A percentile compares a stretch with the other conserved stretches of the same genome.
Conservation (phyloP, 2,888 invertebrate genomes). For the Oscheius myriophilus region DNA sequence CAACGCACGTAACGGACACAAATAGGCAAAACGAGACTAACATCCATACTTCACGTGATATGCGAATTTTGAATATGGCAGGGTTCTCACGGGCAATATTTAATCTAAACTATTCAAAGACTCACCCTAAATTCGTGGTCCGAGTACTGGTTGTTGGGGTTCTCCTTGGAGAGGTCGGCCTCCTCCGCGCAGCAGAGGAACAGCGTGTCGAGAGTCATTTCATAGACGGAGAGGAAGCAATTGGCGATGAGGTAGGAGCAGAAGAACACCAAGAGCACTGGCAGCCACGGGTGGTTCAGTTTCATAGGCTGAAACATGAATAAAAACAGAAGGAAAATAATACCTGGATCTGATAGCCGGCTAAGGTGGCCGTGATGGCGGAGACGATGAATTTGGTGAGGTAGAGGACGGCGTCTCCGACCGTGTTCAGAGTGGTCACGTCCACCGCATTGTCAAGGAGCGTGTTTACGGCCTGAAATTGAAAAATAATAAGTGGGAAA, state of each 20-base stretch:
- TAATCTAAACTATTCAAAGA: too few relatives aligned
- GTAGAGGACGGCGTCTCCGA: slow-evolving; percentile 91
- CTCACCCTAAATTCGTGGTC: slow-evolving; percentile 17
- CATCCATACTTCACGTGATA: too few relatives aligned
- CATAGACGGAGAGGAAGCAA: slow-evolving; percentile 89
- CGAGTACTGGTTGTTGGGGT: slow-evolving; percentile 8
- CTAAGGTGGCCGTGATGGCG: slow-evolving; percentile 72
- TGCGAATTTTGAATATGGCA: too few relatives aligned
- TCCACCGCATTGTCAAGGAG: slow-evolving; percentile 84
- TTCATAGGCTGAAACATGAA: not conserved
- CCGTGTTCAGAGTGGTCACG: slow-evolving; percentile 89
- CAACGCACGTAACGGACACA: too few relatives aligned
- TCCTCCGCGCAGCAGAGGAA: slow-evolving; percentile 79
- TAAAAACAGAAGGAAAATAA: not conserved
- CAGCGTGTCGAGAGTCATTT: slow-evolving; percentile 93
- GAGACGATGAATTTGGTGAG: slow-evolving; percentile 84
- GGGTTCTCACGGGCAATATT: too few relatives aligned
- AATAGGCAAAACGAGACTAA: too few relatives aligned
- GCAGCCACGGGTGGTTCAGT: slow-evolving; percentile 26
- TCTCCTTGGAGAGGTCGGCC: slow-evolving; percentile 21
- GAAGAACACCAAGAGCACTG: slow-evolving; percentile 19
- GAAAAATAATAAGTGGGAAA: not conserved
- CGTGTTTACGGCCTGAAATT: slow-evolving; percentile 84
- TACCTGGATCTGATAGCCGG: slow-evolving; percentile 79
- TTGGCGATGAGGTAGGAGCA: slow-evolving; percentile 79